Base-by-base conservation (phyloP, 2,113 vertebrate species). In the Marcusenius ussheri region DNA sequence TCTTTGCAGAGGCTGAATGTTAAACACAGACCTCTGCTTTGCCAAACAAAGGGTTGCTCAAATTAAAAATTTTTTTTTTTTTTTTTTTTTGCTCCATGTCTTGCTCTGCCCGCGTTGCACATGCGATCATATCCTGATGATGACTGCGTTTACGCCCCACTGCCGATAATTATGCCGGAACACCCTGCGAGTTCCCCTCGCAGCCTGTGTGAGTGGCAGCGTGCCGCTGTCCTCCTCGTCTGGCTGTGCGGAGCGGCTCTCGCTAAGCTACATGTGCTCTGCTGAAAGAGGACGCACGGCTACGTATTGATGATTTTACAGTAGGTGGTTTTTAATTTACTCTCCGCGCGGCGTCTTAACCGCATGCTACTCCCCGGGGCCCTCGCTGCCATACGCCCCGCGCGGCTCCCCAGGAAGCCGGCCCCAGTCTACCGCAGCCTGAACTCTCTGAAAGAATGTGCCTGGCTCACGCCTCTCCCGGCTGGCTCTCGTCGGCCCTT, bases 241-340 rank as follows among this genome's bases (percentile, higher is more conserved):
- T 47, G 50, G 89, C 91, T 89, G 90, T 17, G 89, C 46, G 86
- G 91, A 92, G 89, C 89, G 89, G 90, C 87, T 92, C 85, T 85
- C 42, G 88, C 90, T 92, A 92, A 92, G 70, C 91, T 91, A 83
- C 91, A 92, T 91, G 90, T 90, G 90, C 89, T 91, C 86, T 47
- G 88, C 74, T 91, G 90, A 90, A 92, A 74, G 91, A 91, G 83
- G 92, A 47, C 84, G 83, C 90, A 88, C 50, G 85, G 89, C 90
- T 91, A 89, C 91, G 91, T 92, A 91, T 91, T 92, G 93, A 92
- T 91, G 93, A 92, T 92, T 93, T 93, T 93, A 92, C 92, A 92
- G 89, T 92, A 91, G 91, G 89, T 93, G 92, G 91, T 92, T 93
- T 93, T 94, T 92, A 92, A 92, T 93, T 93, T 92, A 91, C 92